These are phyloP conservation scores for Hydropsyche tenuis DNA, from an alignment of 1,140 invertebrate genomes.

Conservation along the genomic window DNA sequence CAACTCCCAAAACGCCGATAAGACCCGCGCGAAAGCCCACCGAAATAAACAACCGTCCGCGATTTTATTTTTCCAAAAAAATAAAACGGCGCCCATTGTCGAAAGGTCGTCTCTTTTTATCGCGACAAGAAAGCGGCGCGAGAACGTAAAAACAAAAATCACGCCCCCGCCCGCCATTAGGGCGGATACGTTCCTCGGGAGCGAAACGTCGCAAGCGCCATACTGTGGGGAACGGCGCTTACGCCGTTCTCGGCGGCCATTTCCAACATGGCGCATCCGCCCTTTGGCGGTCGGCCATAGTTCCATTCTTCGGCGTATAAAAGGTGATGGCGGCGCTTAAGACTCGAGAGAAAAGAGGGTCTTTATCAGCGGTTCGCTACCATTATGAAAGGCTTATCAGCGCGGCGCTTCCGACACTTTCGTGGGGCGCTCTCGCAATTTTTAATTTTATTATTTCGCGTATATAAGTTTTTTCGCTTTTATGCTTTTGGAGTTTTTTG, in stretches of 20 bases:
- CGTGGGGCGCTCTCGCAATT: conserved; percentile 51
- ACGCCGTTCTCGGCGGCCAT: conserved; percentile 54
- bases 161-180: conserved; percentile 49
- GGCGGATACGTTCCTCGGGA: neutral
- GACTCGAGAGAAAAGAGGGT: conserved; percentile 60
- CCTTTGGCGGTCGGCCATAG: conserved; percentile 44
- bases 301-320: conserved; percentile 51
- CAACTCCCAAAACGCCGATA: too few species aligned
- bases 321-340: conserved; percentile 50
- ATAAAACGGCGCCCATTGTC: neutral
- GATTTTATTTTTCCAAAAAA: neutral
- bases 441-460: conserved; percentile 18
- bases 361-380: conserved; percentile 57
- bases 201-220: conserved; percentile 27
- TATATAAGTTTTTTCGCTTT: neutral
- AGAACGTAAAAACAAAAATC: conserved; percentile 52
- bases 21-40: too few species aligned
- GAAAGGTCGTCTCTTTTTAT: conserved; percentile 45
- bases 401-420: conserved; percentile 54
- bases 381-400: conserved; percentile 63
- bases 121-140: conserved; percentile 46
- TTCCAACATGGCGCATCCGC: conserved; percentile 42
- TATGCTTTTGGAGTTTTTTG: neutral
- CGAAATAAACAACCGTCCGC: neutral
- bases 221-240: conserved; percentile 47